Evolutionary conservation across 2,888 invertebrate genomes (phyloP).

Genomic region (Ceratothoa steindachneri): DNA sequence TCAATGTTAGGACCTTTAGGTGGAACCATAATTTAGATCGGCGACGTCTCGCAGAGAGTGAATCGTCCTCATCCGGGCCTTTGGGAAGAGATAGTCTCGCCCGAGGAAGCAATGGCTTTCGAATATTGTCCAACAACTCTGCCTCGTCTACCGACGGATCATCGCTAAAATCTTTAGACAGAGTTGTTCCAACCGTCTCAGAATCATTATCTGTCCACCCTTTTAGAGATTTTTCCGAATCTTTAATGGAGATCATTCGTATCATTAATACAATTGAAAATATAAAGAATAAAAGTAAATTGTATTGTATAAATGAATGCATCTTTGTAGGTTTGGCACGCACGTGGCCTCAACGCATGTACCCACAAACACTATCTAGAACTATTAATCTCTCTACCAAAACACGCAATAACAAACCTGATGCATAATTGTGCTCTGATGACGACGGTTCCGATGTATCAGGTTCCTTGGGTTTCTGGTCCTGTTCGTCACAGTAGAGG

Average conservation of each 20-base stretch:
- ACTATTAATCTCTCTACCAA: too few species aligned
- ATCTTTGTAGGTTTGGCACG: too few species aligned
- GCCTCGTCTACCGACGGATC: background rate
- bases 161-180: background rate
- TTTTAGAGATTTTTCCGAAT: background rate
- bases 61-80: background rate
- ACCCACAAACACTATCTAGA: too few species aligned
- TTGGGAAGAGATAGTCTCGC: background rate
- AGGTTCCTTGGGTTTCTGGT: conserved; percentile 25
- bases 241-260: too few species aligned
- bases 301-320: too few species aligned
- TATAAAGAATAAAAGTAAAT: too few species aligned
- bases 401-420: conserved; percentile 31
- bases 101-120: background rate
- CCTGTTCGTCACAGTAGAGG: conserved; percentile 48
- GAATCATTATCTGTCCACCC: background rate
- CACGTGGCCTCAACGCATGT: too few species aligned
- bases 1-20: background rate
- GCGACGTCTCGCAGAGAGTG: background rate
- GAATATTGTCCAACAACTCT: background rate
- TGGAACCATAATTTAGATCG: background rate
- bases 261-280: too few species aligned
- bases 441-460: conserved; percentile 36
- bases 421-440: conserved; percentile 35
- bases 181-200: background rate